Evolutionary conservation across 37 sponge, comb jelly and placozoan genomes (phyloP), one percentile per base, ranked within the genome.

Genomic region (Dysidea cf. avara): DNA sequence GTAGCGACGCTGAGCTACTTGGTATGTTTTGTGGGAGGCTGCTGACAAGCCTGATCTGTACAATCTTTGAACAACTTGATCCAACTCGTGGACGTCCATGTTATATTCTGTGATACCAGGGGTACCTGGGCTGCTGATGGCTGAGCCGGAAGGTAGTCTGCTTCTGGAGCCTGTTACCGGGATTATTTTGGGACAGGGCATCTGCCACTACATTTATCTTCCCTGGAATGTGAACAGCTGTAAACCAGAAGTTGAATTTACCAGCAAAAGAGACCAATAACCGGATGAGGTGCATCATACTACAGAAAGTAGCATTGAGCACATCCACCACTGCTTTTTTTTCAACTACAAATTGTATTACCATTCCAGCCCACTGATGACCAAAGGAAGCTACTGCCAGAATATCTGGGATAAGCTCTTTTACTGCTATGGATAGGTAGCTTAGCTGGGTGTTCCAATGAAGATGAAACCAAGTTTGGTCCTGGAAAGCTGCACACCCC

Each of bases 151-250:
- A 29, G 21, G 49, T 57, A 12, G 33, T 13, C 22, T 2, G 56
- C 43, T 18, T 46, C 13, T 14, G 82, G 74, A 20, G 21, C 53
- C 51, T 63, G 40, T 16, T 26, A 25, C 29, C 63, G 51, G 22
- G 61, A 1, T 74, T 53, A 46, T 85, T 39, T 6, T 80, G 59
- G 25, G 81, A 80, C 1, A 86, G 56, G 6, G 81, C 81, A 75
- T 86, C 81, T 17, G 87, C 87, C 40, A 43, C 56, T 0, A 29
- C 39, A 58, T 86, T 86, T 13, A 40, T 26, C 13, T n/a, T 47
- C 16, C 83, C 69, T 0, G 74, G 69, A n/a, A n/a, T n/a, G n/a
- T n/a, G n/a, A n/a, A n/a, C n/a, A n/a, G n/a, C n/a, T n/a, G n/a
- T n/a, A n/a, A n/a, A n/a, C n/a, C n/a, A n/a, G n/a, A n/a, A n/a